A percentile compares a stretch with the other conserved stretches of the same genome.
Conservation (phyloP, 2,113 vertebrate genomes). For the Neogale vison region DNA sequence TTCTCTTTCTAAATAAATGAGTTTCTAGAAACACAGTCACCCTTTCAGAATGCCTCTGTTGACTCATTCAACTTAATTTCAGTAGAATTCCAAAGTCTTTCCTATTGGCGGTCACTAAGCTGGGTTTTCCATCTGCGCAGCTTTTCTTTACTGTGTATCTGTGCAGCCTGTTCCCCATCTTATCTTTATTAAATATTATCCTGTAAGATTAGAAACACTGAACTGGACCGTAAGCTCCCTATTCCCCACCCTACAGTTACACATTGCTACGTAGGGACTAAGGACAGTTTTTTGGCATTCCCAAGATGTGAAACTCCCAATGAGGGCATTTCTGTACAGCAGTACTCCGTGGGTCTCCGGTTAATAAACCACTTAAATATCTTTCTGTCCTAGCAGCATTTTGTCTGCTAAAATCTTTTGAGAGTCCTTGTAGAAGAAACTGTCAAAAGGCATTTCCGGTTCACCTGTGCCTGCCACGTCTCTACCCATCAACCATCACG, state of each 20-base stretch:
- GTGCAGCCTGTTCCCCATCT: not conserved
- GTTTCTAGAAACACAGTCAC: not conserved
- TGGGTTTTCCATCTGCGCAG: not conserved
- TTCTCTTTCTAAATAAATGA: not conserved
- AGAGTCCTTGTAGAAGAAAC: not conserved
- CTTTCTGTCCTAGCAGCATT: not conserved
- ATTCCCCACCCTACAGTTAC: not conserved
- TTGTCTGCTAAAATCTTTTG: not conserved
- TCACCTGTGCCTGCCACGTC: not conserved
- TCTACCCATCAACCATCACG: not conserved
- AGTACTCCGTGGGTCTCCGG: not conserved
- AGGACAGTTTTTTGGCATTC: not conserved
- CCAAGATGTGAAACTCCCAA: not conserved
- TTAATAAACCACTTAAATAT: not conserved
- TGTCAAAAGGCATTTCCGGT: not conserved
- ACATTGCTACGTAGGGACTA: not conserved
- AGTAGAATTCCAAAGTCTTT: not conserved
- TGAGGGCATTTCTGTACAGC: not conserved
- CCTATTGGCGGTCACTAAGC: not conserved
- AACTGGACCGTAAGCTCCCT: not conserved
- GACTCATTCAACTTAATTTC: not conserved
- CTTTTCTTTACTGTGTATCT: not conserved
- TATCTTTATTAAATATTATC: not conserved
- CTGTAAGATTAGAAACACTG: not conserved
- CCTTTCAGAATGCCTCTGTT: not conserved